Conservation (phyloP, 2,888 invertebrate genomes). For the Malachius bipustulatus region DNA sequence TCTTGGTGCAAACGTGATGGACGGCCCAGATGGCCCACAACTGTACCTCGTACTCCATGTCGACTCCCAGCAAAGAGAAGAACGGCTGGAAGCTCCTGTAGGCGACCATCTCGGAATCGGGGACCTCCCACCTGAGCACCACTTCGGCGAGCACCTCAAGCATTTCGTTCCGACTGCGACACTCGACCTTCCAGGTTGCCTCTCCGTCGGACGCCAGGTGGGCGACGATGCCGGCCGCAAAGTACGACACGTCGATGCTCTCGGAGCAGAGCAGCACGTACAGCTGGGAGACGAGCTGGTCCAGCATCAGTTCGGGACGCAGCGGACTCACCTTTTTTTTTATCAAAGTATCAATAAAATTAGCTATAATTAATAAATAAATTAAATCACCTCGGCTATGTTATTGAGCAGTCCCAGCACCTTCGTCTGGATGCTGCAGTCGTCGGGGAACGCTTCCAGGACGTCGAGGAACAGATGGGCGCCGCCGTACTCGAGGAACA, state of each 20-base stretch:
- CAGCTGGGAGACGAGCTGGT: conserved; percentile 23
- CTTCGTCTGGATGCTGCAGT: conserved; percentile 62
- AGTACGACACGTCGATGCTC: conserved; percentile 58
- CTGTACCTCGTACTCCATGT: conserved; percentile 52
- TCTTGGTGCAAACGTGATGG: conserved; percentile 64
- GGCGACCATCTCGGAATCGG: conserved; percentile 64
- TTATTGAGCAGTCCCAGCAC: conserved; percentile 57
- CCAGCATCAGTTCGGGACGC: conserved; percentile 23
- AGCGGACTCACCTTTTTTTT: too few species aligned
- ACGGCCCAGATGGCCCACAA: conserved; percentile 73
- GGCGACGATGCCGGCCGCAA: conserved; percentile 61
- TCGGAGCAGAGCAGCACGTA: conserved; percentile 37
- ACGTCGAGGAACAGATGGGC: conserved; percentile 53
- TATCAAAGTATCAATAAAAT: too few species aligned
- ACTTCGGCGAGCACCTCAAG: conserved; percentile 43
- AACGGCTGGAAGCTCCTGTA: conserved; percentile 61
- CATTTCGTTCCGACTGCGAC: conserved; percentile 31
- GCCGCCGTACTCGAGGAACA: conserved; percentile 56
- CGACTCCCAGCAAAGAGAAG: conserved; percentile 48
- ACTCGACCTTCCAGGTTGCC: conserved; percentile 38
- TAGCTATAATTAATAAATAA: too few species aligned
- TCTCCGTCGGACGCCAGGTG: conserved; percentile 51
- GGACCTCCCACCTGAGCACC: conserved; percentile 53
- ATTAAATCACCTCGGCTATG: conserved; percentile 55
- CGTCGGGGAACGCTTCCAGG: conserved; percentile 48